Conservation (phyloP, 2,797 vertebrate species). For the Gouania willdenowi region DNA sequence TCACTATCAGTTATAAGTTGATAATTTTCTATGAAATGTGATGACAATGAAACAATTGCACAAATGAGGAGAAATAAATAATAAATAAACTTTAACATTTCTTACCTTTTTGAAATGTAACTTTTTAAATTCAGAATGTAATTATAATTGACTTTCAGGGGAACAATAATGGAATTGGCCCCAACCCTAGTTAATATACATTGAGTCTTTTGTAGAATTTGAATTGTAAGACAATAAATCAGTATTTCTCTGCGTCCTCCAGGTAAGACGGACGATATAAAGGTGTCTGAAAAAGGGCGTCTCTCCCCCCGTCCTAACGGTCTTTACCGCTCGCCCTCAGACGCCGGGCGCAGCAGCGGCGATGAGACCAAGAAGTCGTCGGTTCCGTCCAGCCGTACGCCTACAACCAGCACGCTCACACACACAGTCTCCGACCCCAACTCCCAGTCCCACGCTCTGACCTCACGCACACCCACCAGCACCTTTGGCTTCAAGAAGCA, state of each 20-base stretch:
- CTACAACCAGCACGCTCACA: slow-evolving; percentile 22
- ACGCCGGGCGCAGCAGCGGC: slow-evolving; percentile 88
- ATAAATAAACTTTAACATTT: no score
- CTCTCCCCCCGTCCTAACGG: slow-evolving; percentile 84
- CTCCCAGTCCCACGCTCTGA: slow-evolving; percentile 31
- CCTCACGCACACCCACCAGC: slow-evolving; percentile 64
- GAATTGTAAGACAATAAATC: no score
- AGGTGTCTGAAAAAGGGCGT: slow-evolving; percentile 94
- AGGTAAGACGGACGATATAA: slow-evolving; percentile 96
- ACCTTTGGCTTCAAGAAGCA: slow-evolving; percentile 80
- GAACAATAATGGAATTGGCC: no score
- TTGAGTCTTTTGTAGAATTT: no score
- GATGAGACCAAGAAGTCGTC: slow-evolving; percentile 85
- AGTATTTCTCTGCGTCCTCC: slow-evolving; percentile 5
- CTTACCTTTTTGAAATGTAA: no score
- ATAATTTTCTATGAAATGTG: no score
- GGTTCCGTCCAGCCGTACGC: slow-evolving; percentile 35
- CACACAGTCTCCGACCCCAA: slow-evolving; percentile 53
- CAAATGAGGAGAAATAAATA: no score
- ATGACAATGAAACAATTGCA: no score
- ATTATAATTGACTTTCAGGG: no score
- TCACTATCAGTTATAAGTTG: no score
- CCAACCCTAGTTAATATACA: no score
- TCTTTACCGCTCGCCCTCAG: slow-evolving; percentile 89
- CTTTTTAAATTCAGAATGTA: no score